These are phyloP conservation scores for Tuta absoluta DNA, from an alignment of 2,888 invertebrate species.

Conservation along the genomic window DNA sequence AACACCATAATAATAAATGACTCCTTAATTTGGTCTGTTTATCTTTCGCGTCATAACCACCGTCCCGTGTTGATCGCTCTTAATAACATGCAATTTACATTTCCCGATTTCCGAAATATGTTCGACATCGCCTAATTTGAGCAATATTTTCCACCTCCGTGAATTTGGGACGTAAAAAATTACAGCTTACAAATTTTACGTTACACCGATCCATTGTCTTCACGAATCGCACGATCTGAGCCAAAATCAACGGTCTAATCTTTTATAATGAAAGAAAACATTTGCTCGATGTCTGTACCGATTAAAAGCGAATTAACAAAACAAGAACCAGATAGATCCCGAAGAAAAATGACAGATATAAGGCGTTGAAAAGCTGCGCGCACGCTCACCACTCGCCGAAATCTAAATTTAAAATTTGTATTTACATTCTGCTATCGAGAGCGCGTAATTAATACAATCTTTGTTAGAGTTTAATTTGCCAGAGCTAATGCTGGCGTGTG, in stretches of 20 bases:
- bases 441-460: conserved; percentile 81
- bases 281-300: conserved; percentile 45
- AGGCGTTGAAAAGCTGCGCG: conserved; percentile 61
- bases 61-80: conserved; percentile 74
- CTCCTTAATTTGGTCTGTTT: conserved; percentile 76
- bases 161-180: conserved; percentile 61
- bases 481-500: conserved; percentile 80
- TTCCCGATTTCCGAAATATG: conserved; percentile 73
- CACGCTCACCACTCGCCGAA: conserved; percentile 60
- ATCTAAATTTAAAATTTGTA: conserved; percentile 75
- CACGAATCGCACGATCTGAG: conserved; percentile 34
- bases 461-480: conserved; percentile 81
- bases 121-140: conserved; percentile 70
- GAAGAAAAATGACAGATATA: conserved; percentile 71
- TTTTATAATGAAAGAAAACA: conserved; percentile 33
- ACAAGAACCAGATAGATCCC: conserved; percentile 49
- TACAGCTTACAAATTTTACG: conserved; percentile 36
- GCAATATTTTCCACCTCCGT: conserved; percentile 63
- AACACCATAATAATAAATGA: conserved; percentile 74
- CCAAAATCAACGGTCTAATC: conserved; percentile 27
- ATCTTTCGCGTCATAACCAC: conserved; percentile 78
- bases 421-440: conserved; percentile 78
- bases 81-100: conserved; percentile 78
- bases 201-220: conserved; percentile 50
- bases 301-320: conserved; percentile 50